Percentiles rank a stretch among this genome's conserved stretches.
Evolutionary conservation across 2,797 vertebrate species (phyloP).

Genomic region (Cossypha dichroa): DNA sequence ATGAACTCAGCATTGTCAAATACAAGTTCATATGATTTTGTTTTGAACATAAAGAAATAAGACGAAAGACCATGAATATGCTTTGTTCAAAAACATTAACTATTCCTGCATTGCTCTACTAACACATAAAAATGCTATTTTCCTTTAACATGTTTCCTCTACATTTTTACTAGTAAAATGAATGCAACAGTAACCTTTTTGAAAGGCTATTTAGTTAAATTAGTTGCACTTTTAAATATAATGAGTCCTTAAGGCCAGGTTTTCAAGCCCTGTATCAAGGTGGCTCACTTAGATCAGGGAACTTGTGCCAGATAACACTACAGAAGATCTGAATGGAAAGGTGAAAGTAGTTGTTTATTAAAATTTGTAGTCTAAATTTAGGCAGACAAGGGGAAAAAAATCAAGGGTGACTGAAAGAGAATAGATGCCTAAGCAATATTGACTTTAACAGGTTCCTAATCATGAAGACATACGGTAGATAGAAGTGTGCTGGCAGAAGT

Average conservation of each 20-base stretch:
- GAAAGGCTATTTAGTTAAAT: not conserved
- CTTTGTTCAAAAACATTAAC: not conserved
- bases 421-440: not conserved
- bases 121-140: not conserved
- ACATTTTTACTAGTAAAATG: not conserved
- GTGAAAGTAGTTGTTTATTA: not conserved
- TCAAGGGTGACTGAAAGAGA: not conserved
- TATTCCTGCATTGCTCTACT: not conserved
- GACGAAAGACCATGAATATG: not conserved
- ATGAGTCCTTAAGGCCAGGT: not conserved
- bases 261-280: not conserved
- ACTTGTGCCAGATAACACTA: not conserved
- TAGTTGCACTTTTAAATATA: not conserved
- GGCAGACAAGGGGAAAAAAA: not conserved
- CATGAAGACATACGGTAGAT: not conserved
- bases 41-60: not conserved
- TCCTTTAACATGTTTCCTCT: not conserved
- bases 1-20: not conserved
- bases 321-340: not conserved
- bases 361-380: not conserved
- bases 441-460: not conserved
- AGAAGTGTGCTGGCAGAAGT: not conserved
- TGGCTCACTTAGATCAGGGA: not conserved
- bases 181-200: not conserved
- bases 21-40: not conserved